phyloP scores from a whole-genome alignment of 1,140 invertebrate species.

The Caenorhabditis elegans region WBcel235 BX284606.5:5244001-5244500 shows the following conservation, averaged over 20 bases:
- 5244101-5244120: neutral
- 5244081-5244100: neutral
- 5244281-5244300: too few relatives aligned
- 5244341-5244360: neutral
- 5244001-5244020: neutral
- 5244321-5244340: neutral
- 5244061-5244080: neutral
- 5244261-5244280: too few relatives aligned
- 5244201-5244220: too few relatives aligned
- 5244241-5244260: too few relatives aligned
- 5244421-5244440: neutral
- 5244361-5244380: neutral
- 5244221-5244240: too few relatives aligned
- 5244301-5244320: too few relatives aligned
- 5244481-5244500: neutral
- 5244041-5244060: neutral
- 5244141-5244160: neutral
- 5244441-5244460: neutral
- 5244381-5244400: neutral
- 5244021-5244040: neutral
- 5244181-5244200: too few relatives aligned
- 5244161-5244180: neutral
- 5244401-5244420: conserved; percentile 5
- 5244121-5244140: neutral
- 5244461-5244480: neutral